A percentile compares a stretch with the other conserved stretches of the same genome.
These are phyloP conservation scores for Piscicola geometra DNA, from an alignment of 2,888 invertebrate genomes.

Conservation along the genomic window DNA sequence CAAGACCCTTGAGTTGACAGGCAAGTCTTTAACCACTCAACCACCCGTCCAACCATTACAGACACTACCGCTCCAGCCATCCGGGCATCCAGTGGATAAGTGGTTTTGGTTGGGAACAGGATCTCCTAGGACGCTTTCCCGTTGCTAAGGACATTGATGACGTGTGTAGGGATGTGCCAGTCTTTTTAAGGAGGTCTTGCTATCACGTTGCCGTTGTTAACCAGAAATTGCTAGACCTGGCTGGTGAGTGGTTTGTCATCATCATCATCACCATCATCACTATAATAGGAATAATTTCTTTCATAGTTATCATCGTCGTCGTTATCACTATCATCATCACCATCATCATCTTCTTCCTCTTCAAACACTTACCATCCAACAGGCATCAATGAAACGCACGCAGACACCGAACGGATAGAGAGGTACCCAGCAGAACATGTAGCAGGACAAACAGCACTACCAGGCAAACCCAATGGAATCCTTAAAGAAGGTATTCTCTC, in stretches of 20 bases:
- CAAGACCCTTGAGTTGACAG: too few species aligned
- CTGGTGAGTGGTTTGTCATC: conserved; percentile 34
- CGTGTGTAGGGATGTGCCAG: conserved; percentile 40
- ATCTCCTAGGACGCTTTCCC: conserved; percentile 40
- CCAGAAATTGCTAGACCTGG: conserved; percentile 36
- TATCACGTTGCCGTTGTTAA: conserved; percentile 40
- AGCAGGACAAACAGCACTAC: too few species aligned
- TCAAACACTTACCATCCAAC: too few species aligned
- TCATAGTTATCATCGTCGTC: too few species aligned
- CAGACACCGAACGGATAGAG: conserved; percentile 29
- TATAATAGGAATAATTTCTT: not conserved
- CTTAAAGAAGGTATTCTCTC: conserved; percentile 36
- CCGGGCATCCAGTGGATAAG: conserved; percentile 29
- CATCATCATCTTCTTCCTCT: too few species aligned
- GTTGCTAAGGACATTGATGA: conserved; percentile 41
- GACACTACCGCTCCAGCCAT: not conserved
- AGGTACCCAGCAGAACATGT: conserved; percentile 39
- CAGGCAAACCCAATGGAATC: conserved; percentile 39
- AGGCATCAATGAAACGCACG: not conserved
- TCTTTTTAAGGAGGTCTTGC: conserved; percentile 39
- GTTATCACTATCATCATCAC: too few species aligned
- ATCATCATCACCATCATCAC: not conserved
- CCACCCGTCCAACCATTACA: too few species aligned
- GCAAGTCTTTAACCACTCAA: too few species aligned
- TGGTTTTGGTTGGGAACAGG: conserved; percentile 41